phyloP scores from a whole-genome alignment of 2,888 invertebrate genomes.

The Nineta flava region DNA sequence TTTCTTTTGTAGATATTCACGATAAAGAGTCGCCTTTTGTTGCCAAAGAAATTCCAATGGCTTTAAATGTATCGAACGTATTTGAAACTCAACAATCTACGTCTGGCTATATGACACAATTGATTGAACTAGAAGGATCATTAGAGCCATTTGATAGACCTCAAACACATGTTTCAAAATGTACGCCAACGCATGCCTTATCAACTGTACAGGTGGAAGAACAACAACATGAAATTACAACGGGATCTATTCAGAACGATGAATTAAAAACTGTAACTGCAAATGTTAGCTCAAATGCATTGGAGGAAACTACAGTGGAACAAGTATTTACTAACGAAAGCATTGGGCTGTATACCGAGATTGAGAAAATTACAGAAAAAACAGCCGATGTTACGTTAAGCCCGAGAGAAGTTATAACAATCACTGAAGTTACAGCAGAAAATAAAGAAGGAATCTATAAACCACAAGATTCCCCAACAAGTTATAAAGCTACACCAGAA shows the following conservation, averaged over 20 bases:
- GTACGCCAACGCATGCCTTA: slow-evolving; percentile 31
- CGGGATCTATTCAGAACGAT: slow-evolving; percentile 21
- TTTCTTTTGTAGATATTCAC: slow-evolving; percentile 41
- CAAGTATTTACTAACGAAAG: slow-evolving; percentile 38
- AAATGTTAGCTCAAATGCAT: slow-evolving; percentile 26
- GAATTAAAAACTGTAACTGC: slow-evolving; percentile 26
- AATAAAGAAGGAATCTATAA: slow-evolving; percentile 33
- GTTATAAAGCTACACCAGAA: slow-evolving; percentile 28
- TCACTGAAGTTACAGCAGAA: slow-evolving; percentile 31
- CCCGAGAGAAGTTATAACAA: slow-evolving; percentile 30
- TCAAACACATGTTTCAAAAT: slow-evolving; percentile 33
- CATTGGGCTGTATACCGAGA: slow-evolving; percentile 26
- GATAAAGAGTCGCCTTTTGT: slow-evolving; percentile 42
- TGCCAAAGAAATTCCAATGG: slow-evolving; percentile 22
- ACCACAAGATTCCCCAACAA: slow-evolving; percentile 22
- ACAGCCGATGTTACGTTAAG: slow-evolving; percentile 27
- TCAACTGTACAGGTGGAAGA: slow-evolving; percentile 34
- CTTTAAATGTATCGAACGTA: slow-evolving; percentile 27
- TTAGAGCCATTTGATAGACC: slow-evolving; percentile 33
- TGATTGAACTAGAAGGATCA: slow-evolving; percentile 46
- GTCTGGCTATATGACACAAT: slow-evolving; percentile 42
- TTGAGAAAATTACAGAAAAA: slow-evolving; percentile 24
- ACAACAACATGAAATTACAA: slow-evolving; percentile 24
- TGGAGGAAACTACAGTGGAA: slow-evolving; percentile 31
- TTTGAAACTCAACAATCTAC: slow-evolving; percentile 44